Evolutionary conservation across 2,888 invertebrate genomes (phyloP).

Genomic region (Macropis europaea): DNA sequence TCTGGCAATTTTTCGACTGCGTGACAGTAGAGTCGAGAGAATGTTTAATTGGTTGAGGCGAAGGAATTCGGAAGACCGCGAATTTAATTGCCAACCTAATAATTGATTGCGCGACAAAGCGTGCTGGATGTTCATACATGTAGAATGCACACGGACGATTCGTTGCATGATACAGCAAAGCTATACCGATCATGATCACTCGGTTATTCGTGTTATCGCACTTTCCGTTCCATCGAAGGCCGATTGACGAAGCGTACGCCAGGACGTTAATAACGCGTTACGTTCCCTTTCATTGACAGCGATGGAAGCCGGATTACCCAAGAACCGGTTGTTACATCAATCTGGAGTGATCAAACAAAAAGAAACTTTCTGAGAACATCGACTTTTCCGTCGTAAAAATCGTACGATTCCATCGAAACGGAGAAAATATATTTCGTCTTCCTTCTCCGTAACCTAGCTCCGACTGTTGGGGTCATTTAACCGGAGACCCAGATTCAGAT

Average conservation of each 20-base stretch:
- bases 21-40: too few species aligned
- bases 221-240: constrained; percentile 51
- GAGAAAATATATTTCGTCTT: too few species aligned
- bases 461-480: too few species aligned
- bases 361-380: too few species aligned
- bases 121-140: constrained; percentile 11
- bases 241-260: constrained; percentile 44
- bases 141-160: neutral
- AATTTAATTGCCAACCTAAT: too few species aligned
- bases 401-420: too few species aligned
- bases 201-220: constrained; percentile 46
- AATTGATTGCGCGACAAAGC: neutral
- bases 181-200: constrained; percentile 46
- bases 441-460: too few species aligned
- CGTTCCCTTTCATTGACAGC: constrained; percentile 48
- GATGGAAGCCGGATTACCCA: constrained; percentile 16
- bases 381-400: neutral
- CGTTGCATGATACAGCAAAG: neutral
- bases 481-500: too few species aligned
- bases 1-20: too few species aligned
- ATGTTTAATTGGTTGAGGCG: too few species aligned
- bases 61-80: too few species aligned
- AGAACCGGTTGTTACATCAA: constrained; percentile 55
- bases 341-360: constrained; percentile 21
- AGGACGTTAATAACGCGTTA: constrained; percentile 49